phyloP scores from a whole-genome alignment of 2,888 invertebrate species.

The Cyrtodaria siliqua region DNA sequence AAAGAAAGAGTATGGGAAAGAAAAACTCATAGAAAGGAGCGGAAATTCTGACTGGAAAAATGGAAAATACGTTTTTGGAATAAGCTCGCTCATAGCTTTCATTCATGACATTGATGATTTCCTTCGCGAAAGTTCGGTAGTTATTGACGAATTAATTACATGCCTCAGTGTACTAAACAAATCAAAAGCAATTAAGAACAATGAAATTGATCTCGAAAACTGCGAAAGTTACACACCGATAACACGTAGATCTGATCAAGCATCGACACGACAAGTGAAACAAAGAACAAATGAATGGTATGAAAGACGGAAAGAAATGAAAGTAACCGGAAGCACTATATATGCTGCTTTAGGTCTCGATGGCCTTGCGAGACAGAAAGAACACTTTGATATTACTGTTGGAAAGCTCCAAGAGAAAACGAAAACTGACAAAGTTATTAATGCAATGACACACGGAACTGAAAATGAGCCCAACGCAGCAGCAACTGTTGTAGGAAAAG shows the following conservation, averaged over 20 bases:
- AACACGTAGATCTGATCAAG: not conserved
- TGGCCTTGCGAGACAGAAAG: slow-evolving; percentile 24
- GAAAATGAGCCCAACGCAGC: slow-evolving; percentile 45
- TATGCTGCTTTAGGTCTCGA: slow-evolving; percentile 24
- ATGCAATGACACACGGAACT: slow-evolving; percentile 37
- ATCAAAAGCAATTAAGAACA: not conserved
- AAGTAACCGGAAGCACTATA: slow-evolving; percentile 33
- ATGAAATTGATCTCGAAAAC: slow-evolving; percentile 7
- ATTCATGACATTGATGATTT: slow-evolving; percentile 40
- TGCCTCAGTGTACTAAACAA: not conserved
- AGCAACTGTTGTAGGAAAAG: slow-evolving; percentile 48
- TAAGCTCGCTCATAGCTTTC: slow-evolving; percentile 32
- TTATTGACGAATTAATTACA: slow-evolving; percentile 9
- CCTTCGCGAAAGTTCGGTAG: not conserved
- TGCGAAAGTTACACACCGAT: not conserved
- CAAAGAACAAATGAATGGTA: slow-evolving; percentile 35
- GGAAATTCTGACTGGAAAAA: slow-evolving; percentile 43
- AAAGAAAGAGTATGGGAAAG: slow-evolving; percentile 54
- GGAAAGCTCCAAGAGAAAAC: slow-evolving; percentile 9
- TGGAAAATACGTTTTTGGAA: slow-evolving; percentile 33
- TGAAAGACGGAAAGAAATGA: not conserved
- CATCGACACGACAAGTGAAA: slow-evolving; percentile 12
- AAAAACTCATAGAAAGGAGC: slow-evolving; percentile 46
- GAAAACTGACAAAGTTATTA: not conserved
- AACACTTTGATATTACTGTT: slow-evolving; percentile 23